Evolutionary conservation across 2,113 vertebrate genomes (phyloP), one percentile per base, ranked within the genome.

Genomic region (Piaya cayana): DNA sequence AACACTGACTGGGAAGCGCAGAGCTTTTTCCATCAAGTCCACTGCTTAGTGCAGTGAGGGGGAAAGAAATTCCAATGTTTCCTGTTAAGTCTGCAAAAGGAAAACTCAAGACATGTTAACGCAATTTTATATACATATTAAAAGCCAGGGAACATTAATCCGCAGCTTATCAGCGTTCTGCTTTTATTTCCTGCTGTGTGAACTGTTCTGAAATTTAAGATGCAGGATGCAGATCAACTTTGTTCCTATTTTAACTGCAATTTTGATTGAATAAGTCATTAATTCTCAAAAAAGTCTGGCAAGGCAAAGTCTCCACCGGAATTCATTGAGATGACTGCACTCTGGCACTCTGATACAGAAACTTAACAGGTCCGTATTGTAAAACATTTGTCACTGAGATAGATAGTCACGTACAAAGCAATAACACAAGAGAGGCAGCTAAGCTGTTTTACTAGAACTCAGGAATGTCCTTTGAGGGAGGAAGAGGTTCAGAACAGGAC

Each of bases 51-150:
- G 71, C 76, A 92, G 49, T 1, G 30, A 53, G 20, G 29, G 36
- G 6, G 6, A 3, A 15, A 47, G 68, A 15, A 12, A 2, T 60
- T 36, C 52, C 83, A 7, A 1, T 19, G 37, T 12, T 88, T 78
- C n/a, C 68, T n/a, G 5, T 37, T 42, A 80, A 16, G 36, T 64
- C 90, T 96, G 95, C 8, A 83, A 88, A 94, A 78, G 36, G 86
- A 94, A 92, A 93, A 67, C 76, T 92, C 68, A 21, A 70, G 45
- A 82, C 9, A 86, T 36, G 55, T 86, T 58, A 90, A 37, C 21
- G 9, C 17, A 49, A 21, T 22, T 65, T 86, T 30, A 47, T 0
- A 0, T 60, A 49, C 2, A 0, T 16, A 49, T 21, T 58, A 58
- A 72, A 85, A 79, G 75, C 42, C 0, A 1, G 64, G 65, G 39